Evolutionary conservation across 2,888 invertebrate genomes (phyloP).

Genomic region (Xylota segnis): DNA sequence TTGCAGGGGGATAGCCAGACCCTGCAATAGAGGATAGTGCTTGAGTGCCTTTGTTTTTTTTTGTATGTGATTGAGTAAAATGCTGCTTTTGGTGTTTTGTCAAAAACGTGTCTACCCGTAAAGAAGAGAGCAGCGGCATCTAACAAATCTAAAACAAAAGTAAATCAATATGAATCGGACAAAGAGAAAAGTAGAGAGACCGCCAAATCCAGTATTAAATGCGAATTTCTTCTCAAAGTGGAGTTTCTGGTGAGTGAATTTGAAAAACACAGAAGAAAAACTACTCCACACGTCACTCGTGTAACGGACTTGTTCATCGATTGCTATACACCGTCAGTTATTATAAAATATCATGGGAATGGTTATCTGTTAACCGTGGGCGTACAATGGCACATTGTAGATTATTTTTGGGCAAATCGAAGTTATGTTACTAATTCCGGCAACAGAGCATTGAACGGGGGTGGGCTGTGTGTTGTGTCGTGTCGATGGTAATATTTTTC

Average conservation of each 20-base stretch:
- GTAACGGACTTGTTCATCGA: slow-evolving; percentile 21
- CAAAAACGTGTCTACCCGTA: slow-evolving; percentile 40
- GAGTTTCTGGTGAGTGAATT: slow-evolving; percentile 87
- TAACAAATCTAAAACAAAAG: slow-evolving; percentile 23
- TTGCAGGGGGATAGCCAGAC: background rate
- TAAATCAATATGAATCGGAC: slow-evolving; percentile 82
- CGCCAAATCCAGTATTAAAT: slow-evolving; percentile 87
- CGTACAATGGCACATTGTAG: background rate
- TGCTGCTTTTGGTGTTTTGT: slow-evolving; percentile 64
- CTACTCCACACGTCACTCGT: background rate
- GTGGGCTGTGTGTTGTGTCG: slow-evolving; percentile 8
- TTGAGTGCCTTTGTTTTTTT: slow-evolving; percentile 25
- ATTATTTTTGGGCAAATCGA: slow-evolving; percentile 19
- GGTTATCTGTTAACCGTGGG: slow-evolving; percentile 19
- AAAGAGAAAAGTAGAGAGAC: slow-evolving; percentile 85
- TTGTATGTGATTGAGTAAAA: slow-evolving; percentile 53
- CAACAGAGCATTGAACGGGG: background rate
- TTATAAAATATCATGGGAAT: background rate
- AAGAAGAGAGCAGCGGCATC: slow-evolving; percentile 4
- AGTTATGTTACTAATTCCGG: background rate
- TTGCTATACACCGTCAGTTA: background rate
- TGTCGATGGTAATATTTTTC: background rate
- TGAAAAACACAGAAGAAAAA: slow-evolving; percentile 4
- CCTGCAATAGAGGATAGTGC: background rate
- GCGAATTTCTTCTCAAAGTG: slow-evolving; percentile 88